These are phyloP conservation scores for Aphis gossypii DNA, from an alignment of 1,140 invertebrate genomes.

Conservation along the genomic window DNA sequence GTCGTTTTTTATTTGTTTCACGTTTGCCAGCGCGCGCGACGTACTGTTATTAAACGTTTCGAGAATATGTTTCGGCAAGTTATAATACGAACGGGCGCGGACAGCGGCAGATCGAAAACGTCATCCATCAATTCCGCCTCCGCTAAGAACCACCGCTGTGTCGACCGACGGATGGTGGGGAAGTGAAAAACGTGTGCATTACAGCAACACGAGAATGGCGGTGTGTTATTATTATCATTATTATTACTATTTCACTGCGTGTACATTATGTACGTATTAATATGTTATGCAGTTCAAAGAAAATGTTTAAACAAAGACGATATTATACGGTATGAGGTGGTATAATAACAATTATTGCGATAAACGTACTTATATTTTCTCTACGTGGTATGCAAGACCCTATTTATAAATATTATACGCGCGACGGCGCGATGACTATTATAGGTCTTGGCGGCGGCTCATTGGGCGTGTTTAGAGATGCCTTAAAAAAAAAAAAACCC, in stretches of 20 bases:
- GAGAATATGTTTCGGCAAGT: constrained; percentile 46
- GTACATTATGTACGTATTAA: not conserved
- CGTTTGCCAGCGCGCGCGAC: not conserved
- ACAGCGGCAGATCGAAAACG: constrained; percentile 48
- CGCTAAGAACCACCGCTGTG: not conserved
- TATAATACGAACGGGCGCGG: not conserved
- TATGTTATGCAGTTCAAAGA: not conserved
- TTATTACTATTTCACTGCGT: not conserved
- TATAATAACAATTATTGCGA: not conserved
- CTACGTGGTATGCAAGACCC: not conserved
- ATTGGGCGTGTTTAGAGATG: not conserved
- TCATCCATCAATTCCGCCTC: constrained; percentile 49
- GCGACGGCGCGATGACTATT: not conserved
- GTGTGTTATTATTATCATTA: constrained; percentile 4
- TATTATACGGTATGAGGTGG: not conserved
- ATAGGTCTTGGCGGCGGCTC: not conserved
- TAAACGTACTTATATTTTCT: not conserved
- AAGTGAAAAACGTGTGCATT: not conserved
- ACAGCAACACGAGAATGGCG: not conserved
- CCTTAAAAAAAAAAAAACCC: not conserved
- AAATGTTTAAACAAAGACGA: not conserved
- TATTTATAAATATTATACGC: not conserved
- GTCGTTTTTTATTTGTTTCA: constrained; percentile 54
- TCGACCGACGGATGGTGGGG: not conserved
- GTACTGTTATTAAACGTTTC: constrained; percentile 46